Percentiles rank a stretch among this genome's conserved stretches.
These are phyloP conservation scores for Oceanodroma leucorhoa DNA, from an alignment of 2,797 vertebrate genomes.

Conservation along the genomic window DNA sequence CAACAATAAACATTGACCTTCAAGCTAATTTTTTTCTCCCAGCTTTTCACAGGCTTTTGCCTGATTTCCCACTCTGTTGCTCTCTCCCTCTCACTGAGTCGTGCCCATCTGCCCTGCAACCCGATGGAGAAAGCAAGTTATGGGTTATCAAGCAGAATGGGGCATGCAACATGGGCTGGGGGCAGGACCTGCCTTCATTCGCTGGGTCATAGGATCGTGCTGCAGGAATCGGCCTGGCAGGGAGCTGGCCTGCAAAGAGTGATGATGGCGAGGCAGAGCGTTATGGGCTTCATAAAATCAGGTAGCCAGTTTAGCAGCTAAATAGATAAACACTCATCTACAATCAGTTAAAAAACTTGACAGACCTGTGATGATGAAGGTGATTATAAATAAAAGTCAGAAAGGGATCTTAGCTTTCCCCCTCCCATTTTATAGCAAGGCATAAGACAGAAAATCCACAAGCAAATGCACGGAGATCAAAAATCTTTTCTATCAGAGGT, in stretches of 20 bases:
- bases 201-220: not conserved
- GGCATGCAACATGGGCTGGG: rapidly evolving
- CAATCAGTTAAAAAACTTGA: not conserved
- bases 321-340: not conserved
- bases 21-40: not conserved
- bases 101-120: not conserved
- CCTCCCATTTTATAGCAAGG: not conserved
- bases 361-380: not conserved
- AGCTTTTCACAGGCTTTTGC: not conserved
- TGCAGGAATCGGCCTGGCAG: not conserved
- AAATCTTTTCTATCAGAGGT: not conserved
- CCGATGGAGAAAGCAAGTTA: not conserved
- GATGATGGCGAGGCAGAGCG: rapidly evolving
- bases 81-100: not conserved
- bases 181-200: rapidly evolving
- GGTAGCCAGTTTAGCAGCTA: not conserved
- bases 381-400: not conserved
- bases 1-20: not conserved
- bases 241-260: not conserved
- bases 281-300: not conserved
- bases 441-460: not conserved
- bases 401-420: not conserved
- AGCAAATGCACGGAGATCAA: not conserved
- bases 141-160: not conserved
- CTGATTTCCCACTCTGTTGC: not conserved